Percentiles rank a stretch among this genome's conserved stretches.
These are phyloP conservation scores for Papilio aristodemus DNA, from an alignment of 1,140 invertebrate genomes.

Conservation along the genomic window DNA sequence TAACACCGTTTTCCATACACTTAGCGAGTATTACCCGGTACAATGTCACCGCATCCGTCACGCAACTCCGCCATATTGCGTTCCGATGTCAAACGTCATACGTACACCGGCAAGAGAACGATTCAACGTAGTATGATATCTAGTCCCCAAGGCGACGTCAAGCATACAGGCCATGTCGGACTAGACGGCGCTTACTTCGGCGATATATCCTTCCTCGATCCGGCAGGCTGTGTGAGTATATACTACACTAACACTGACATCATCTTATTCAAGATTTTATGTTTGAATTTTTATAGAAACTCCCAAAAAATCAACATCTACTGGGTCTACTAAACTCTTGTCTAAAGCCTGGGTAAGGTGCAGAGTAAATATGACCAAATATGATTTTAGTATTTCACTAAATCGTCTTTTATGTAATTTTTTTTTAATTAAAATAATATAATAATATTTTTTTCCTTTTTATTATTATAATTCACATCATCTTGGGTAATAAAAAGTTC, in stretches of 20 bases:
- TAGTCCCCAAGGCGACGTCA: slow-evolving; percentile 96
- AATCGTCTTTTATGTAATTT: too few relatives aligned
- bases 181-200: slow-evolving; percentile 98
- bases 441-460: too few relatives aligned
- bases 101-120: slow-evolving; percentile 81
- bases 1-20: slow-evolving; percentile 6
- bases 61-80: slow-evolving; percentile 58
- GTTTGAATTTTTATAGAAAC: background rate
- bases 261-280: background rate
- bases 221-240: slow-evolving; percentile 73
- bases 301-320: too few relatives aligned
- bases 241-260: background rate
- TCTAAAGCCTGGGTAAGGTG: too few relatives aligned
- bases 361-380: too few relatives aligned
- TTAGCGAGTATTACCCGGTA: slow-evolving; percentile 37
- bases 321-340: too few relatives aligned
- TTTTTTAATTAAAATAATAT: too few relatives aligned
- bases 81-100: slow-evolving; percentile 66
- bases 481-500: too few relatives aligned
- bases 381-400: too few relatives aligned
- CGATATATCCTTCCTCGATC: slow-evolving; percentile 92
- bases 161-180: slow-evolving; percentile 98
- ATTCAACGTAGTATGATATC: slow-evolving; percentile 97
- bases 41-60: slow-evolving; percentile 57
- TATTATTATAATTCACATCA: too few relatives aligned